These are phyloP conservation scores for Dolichopus griseipennis DNA, from an alignment of 2,888 invertebrate species.

Conservation along the genomic window DNA sequence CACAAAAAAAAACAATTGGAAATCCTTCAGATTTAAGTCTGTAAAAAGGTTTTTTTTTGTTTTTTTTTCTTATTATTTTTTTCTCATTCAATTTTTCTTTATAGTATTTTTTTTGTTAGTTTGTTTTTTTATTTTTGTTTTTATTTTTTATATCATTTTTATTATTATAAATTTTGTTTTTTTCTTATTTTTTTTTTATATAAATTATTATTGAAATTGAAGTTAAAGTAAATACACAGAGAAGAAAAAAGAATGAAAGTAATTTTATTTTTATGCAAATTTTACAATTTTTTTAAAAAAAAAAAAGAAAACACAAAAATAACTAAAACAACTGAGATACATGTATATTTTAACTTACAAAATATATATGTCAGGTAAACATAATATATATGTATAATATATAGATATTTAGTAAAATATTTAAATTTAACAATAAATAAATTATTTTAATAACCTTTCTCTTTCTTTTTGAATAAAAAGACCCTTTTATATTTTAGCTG, in stretches of 20 bases:
- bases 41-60: not conserved
- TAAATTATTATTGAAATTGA: not conserved
- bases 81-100: no score
- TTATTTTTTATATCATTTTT: no score
- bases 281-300: not conserved
- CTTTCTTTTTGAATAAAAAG: not conserved
- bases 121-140: no score
- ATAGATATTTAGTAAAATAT: not conserved
- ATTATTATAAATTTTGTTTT: not conserved
- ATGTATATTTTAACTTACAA: not conserved
- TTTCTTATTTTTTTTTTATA: not conserved
- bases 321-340: not conserved
- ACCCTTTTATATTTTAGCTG: not conserved
- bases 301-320: not conserved
- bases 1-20: not conserved
- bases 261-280: conserved; percentile 4
- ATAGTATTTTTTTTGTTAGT: no score
- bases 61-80: no score
- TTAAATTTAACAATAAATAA: not conserved
- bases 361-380: not conserved
- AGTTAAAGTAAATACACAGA: not conserved
- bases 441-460: not conserved
- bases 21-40: not conserved
- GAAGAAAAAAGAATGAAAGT: not conserved
- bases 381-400: not conserved